Percentiles rank a stretch among this genome's conserved stretches.
These are phyloP conservation scores for Eumacrocentrus americanus DNA, from an alignment of 2,888 invertebrate genomes.

Conservation along the genomic window DNA sequence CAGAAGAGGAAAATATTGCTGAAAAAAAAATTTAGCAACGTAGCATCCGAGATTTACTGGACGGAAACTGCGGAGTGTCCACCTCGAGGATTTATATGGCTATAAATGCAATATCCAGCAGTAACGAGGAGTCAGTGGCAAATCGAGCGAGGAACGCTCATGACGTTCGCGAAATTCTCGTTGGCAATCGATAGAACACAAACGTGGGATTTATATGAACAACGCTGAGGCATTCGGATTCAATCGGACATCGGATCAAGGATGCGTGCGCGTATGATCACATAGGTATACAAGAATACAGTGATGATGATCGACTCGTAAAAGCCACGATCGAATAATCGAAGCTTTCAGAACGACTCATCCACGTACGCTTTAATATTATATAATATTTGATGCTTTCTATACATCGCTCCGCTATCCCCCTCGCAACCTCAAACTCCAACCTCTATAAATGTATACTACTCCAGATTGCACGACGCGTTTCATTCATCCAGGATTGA, in stretches of 20 bases:
- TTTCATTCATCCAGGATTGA: constrained; percentile 21
- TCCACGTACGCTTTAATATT: constrained; percentile 2
- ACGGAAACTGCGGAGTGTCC: constrained; percentile 14
- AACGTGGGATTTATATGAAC: constrained; percentile 25
- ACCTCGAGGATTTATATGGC: constrained; percentile 26
- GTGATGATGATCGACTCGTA: constrained; percentile 30
- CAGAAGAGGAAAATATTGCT: too few species aligned
- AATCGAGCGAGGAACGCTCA: constrained; percentile 36
- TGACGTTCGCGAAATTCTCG: constrained; percentile 35
- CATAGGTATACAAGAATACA: constrained; percentile 16
- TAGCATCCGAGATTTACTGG: not conserved
- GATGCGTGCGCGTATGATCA: constrained; percentile 24
- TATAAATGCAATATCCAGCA: constrained; percentile 26
- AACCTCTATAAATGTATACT: too few species aligned
- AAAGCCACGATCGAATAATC: constrained; percentile 37
- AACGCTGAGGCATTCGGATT: constrained; percentile 32
- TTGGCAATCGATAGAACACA: constrained; percentile 27
- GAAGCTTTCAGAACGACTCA: constrained; percentile 27
- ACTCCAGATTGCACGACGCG: too few species aligned
- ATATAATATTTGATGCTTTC: constrained; percentile 1
- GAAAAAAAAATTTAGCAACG: not conserved
- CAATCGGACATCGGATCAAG: constrained; percentile 36
- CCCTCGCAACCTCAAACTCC: not conserved
- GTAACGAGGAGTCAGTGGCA: constrained; percentile 32
- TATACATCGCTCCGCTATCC: not conserved